phyloP scores from a whole-genome alignment of 2,797 vertebrate species.

The Morus bassanus region DNA sequence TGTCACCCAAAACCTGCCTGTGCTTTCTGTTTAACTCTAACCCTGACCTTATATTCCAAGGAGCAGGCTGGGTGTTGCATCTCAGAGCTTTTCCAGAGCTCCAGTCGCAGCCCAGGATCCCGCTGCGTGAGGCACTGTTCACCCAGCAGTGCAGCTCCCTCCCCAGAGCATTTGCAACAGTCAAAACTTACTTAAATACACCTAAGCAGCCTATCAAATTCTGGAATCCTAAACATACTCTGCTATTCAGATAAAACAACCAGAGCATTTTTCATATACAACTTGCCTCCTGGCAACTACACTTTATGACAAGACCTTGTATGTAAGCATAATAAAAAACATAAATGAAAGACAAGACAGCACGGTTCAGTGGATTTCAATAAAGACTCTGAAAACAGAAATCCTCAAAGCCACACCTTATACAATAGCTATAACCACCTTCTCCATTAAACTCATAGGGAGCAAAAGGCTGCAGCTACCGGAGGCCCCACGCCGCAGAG shows the following conservation, averaged over 20 bases:
- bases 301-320: background rate
- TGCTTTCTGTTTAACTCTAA: background rate
- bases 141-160: background rate
- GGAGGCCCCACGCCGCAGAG: background rate
- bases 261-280: background rate
- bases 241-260: background rate
- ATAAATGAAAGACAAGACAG: constrained; percentile 13
- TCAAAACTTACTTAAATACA: background rate
- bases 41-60: background rate
- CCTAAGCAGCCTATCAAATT: background rate
- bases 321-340: background rate
- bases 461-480: background rate
- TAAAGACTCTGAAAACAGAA: background rate
- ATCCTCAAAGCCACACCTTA: background rate
- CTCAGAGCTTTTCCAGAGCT: background rate
- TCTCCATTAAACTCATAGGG: background rate
- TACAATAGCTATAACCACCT: background rate
- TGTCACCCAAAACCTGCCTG: background rate
- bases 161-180: background rate
- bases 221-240: background rate
- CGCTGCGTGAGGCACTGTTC: background rate
- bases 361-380: background rate
- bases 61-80: background rate
- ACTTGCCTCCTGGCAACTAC: constrained; percentile 22
- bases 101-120: background rate